Evolutionary conservation across 2,888 invertebrate genomes (phyloP).

Genomic region (Lottia scabra): DNA sequence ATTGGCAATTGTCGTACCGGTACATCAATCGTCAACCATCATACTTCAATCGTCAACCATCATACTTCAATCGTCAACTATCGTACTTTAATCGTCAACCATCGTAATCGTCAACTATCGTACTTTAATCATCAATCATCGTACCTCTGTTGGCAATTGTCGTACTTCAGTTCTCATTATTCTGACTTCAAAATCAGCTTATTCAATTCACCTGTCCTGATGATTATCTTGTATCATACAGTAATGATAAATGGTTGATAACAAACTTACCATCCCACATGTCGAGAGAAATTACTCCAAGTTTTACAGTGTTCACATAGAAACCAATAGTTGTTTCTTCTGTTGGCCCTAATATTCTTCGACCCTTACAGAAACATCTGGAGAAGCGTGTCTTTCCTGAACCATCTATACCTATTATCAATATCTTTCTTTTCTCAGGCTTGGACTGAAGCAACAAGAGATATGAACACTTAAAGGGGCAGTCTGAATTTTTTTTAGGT

Average conservation of each 20-base stretch:
- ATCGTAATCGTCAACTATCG: too few relatives aligned
- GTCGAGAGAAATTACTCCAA: slow-evolving; percentile 15
- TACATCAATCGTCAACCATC: too few relatives aligned
- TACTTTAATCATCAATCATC: too few relatives aligned
- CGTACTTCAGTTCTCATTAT: too few relatives aligned
- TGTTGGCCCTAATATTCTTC: slow-evolving; percentile 4
- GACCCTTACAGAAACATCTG: slow-evolving; percentile 15
- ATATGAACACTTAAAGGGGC: too few relatives aligned
- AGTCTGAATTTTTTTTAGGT: too few relatives aligned
- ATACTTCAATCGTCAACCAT: too few relatives aligned
- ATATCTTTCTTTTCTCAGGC: slow-evolving; percentile 6
- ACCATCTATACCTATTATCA: slow-evolving; percentile 20
- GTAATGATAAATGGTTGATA: not conserved
- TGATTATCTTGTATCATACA: not conserved
- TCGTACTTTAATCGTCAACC: too few relatives aligned
- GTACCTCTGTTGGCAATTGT: too few relatives aligned
- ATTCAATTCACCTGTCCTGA: not conserved
- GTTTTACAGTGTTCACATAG: slow-evolving; percentile 19
- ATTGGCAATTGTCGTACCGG: too few relatives aligned
- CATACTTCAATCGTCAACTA: too few relatives aligned
- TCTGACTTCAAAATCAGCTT: too few relatives aligned
- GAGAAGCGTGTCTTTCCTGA: slow-evolving; percentile 21
- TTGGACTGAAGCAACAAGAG: not conserved
- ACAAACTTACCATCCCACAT: slow-evolving; percentile 22
- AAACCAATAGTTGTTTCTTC: slow-evolving; percentile 22